phyloP scores from a whole-genome alignment of 1,140 invertebrate genomes.

The Matsumurasca onukii region DNA sequence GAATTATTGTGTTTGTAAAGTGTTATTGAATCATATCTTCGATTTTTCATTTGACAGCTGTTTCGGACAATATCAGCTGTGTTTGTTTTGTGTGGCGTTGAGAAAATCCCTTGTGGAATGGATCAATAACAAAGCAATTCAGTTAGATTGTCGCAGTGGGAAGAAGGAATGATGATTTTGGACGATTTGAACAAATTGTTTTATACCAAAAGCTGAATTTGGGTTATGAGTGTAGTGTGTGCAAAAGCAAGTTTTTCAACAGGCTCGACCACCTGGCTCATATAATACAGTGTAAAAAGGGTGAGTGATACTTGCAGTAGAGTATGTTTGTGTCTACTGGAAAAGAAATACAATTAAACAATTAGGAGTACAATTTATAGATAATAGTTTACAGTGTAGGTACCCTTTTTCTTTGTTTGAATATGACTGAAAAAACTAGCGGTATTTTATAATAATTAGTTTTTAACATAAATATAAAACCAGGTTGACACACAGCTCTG shows the following conservation, averaged over 20 bases:
- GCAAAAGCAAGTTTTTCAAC: conserved; percentile 21
- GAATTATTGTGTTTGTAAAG: not conserved
- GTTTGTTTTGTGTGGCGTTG: not conserved
- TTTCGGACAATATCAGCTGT: not conserved
- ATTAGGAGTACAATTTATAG: too few relatives aligned
- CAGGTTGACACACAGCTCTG: too few relatives aligned
- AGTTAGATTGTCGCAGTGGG: not conserved
- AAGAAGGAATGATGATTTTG: conserved; percentile 25
- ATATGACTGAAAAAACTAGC: too few relatives aligned
- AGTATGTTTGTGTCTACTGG: too few relatives aligned
- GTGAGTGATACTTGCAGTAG: not conserved
- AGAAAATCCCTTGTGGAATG: not conserved
- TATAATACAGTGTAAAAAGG: not conserved
- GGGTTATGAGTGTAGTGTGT: conserved; percentile 21
- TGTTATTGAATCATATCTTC: not conserved
- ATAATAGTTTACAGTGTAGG: too few relatives aligned
- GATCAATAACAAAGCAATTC: not conserved
- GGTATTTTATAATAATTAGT: too few relatives aligned
- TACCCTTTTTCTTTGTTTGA: too few relatives aligned
- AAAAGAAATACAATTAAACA: too few relatives aligned
- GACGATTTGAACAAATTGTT: conserved; percentile 24
- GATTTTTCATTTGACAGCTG: not conserved
- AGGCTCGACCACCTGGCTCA: conserved; percentile 12
- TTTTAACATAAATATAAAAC: too few relatives aligned
- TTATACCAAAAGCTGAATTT: conserved; percentile 27